These are phyloP conservation scores for Argyra leucocephala DNA, from an alignment of 2,888 invertebrate species.

Conservation along the genomic window DNA sequence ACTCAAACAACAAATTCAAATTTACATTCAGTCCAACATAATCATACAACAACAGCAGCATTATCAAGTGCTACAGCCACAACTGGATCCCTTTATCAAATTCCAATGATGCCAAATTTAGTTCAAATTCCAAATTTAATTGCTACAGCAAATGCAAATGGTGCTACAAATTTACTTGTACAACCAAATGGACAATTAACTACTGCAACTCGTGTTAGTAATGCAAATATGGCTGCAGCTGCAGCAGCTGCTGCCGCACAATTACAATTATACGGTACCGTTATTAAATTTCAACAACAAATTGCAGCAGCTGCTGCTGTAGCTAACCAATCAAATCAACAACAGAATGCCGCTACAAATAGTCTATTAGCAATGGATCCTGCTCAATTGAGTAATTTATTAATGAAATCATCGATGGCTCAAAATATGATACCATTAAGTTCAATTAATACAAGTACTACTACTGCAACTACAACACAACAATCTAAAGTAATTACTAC, in stretches of 20 bases:
- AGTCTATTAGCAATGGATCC: slow-evolving; percentile 17
- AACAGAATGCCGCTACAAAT: neutral
- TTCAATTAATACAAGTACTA: slow-evolving; percentile 25
- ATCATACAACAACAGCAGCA: slow-evolving; percentile 24
- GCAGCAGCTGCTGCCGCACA: slow-evolving; percentile 39
- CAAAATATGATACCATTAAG: slow-evolving; percentile 21
- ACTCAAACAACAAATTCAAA: slow-evolving; percentile 39
- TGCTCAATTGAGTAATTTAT: slow-evolving; percentile 16
- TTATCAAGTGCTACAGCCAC: slow-evolving; percentile 31
- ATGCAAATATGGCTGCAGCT: slow-evolving; percentile 25
- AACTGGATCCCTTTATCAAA: slow-evolving; percentile 45
- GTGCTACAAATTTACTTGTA: slow-evolving; percentile 44
- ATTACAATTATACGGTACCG: slow-evolving; percentile 26
- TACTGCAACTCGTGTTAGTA: neutral
- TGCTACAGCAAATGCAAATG: slow-evolving; percentile 44
- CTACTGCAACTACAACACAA: slow-evolving; percentile 35
- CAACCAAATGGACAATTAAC: slow-evolving; percentile 23
- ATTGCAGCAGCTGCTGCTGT: slow-evolving; percentile 27
- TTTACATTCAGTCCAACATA: neutral
- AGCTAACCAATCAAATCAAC: slow-evolving; percentile 27
- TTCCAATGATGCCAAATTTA: slow-evolving; percentile 54
- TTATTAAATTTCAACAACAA: slow-evolving; percentile 40
- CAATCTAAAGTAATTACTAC: slow-evolving; percentile 25
- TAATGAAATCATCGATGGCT: slow-evolving; percentile 20
- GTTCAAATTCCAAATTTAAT: slow-evolving; percentile 55